A percentile compares a stretch with the other conserved stretches of the same genome.
These are phyloP conservation scores for Epizoanthus stellaris DNA, from an alignment of 92 coral and sea anemone species.

Conservation along the genomic window DNA sequence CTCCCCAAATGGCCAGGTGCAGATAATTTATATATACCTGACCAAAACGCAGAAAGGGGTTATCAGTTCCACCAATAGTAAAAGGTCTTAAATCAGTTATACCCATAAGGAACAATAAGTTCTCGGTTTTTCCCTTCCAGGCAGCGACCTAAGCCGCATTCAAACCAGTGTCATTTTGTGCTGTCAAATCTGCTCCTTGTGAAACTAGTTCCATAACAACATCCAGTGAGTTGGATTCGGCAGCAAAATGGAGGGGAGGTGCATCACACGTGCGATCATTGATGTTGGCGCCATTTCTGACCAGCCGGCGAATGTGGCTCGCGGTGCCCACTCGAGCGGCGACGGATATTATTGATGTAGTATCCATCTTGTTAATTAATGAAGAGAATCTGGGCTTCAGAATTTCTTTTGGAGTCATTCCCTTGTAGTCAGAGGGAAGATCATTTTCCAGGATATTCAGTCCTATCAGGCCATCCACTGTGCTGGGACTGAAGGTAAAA, in stretches of 20 bases:
- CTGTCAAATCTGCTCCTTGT: conserved; percentile 19
- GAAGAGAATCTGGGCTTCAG: neutral
- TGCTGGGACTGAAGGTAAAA: conserved; percentile 23
- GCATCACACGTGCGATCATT: neutral
- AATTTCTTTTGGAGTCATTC: neutral
- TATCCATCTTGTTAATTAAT: neutral
- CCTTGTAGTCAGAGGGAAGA: neutral
- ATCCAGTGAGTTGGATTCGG: too few relatives aligned
- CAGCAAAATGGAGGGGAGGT: neutral
- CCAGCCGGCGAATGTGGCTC: too few relatives aligned
- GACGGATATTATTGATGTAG: neutral
- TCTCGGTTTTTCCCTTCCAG: too few relatives aligned
- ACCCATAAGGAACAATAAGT: too few relatives aligned
- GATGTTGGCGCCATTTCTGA: too few relatives aligned
- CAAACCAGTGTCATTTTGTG: conserved; percentile 5
- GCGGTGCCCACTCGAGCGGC: too few relatives aligned
- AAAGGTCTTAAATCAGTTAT: too few relatives aligned
- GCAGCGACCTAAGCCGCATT: neutral
- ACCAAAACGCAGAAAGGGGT: neutral
- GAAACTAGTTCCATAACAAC: too few relatives aligned
- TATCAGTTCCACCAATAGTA: too few relatives aligned
- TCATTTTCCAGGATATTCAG: neutral
- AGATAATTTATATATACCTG: conserved; percentile 29
- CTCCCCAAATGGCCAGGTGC: conserved; percentile 8
- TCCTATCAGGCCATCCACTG: conserved; percentile 12